Percentiles rank a stretch among this genome's conserved stretches.
phyloP scores from a whole-genome alignment of 2,888 invertebrate genomes.

The Eulithis prunata region DNA sequence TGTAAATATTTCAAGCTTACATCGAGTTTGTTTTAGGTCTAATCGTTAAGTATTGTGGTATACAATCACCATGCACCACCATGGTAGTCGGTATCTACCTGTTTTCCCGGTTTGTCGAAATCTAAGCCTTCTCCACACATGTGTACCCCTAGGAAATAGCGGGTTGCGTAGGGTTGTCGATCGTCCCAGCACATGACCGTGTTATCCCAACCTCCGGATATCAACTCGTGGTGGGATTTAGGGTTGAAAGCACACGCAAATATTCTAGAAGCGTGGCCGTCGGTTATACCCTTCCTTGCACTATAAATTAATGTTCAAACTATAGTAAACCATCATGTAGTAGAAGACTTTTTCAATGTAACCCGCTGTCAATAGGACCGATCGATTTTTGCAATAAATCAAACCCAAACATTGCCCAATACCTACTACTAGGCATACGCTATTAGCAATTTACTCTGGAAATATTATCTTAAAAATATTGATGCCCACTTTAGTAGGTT shows the following conservation, averaged over 20 bases:
- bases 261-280: conserved; percentile 87
- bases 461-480: too few relatives aligned
- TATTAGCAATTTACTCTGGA: too few relatives aligned
- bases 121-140: conserved; percentile 88
- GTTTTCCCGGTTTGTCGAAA: conserved; percentile 85
- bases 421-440: too few relatives aligned
- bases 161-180: conserved; percentile 85
- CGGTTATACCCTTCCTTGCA: conserved; percentile 70
- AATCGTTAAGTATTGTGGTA: neutral
- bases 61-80: neutral
- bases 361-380: too few relatives aligned
- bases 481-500: too few relatives aligned
- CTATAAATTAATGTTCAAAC: conserved; percentile 52
- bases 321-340: too few relatives aligned
- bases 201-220: conserved; percentile 88
- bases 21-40: too few relatives aligned
- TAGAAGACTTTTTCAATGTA: too few relatives aligned
- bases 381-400: too few relatives aligned
- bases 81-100: conserved; percentile 65
- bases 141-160: conserved; percentile 84
- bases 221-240: conserved; percentile 85
- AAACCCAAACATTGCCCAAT: too few relatives aligned
- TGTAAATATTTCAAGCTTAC: too few relatives aligned
- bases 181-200: conserved; percentile 88
- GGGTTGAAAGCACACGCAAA: conserved; percentile 88